A percentile compares a stretch with the other conserved stretches of the same genome.
phyloP scores from a whole-genome alignment of 2,797 vertebrate species.

The Phalloptychus januarius region DNA sequence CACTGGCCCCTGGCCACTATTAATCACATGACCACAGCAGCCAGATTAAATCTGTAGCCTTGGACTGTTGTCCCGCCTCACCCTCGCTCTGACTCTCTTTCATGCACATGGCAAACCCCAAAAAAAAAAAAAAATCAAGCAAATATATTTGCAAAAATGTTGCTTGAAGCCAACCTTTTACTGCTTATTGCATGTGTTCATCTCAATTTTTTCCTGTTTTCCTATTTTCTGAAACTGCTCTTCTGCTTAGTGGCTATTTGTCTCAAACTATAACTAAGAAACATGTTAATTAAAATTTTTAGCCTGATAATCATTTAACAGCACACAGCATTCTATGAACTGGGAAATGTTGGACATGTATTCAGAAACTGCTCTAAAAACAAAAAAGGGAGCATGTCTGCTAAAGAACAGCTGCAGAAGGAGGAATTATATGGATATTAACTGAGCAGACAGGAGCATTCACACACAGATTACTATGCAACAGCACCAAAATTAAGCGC shows the following conservation, averaged over 20 bases:
- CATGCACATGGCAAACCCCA: constrained; percentile 48
- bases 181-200: neutral
- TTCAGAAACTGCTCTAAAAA: neutral
- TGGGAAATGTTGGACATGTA: neutral
- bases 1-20: constrained; percentile 74
- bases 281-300: neutral
- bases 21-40: constrained; percentile 80
- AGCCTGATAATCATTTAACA: neutral
- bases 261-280: neutral
- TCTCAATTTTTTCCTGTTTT: neutral
- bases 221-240: neutral
- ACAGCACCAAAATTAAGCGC: constrained; percentile 32
- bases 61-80: constrained; percentile 69
- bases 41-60: constrained; percentile 83
- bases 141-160: neutral
- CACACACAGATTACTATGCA: constrained; percentile 13
- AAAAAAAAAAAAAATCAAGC: constrained; percentile 6
- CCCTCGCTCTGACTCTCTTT: constrained; percentile 57
- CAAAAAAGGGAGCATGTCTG: neutral
- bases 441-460: constrained; percentile 13
- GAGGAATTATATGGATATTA: constrained; percentile 31
- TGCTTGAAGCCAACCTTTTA: neutral
- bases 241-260: neutral
- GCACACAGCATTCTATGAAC: neutral
- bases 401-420: neutral